A percentile compares a stretch with the other conserved stretches of the same genome.
These are phyloP conservation scores for Diacarnus erythraeanus DNA, from an alignment of 37 sponge, comb jelly and placozoan species.

Conservation along the genomic window DNA sequence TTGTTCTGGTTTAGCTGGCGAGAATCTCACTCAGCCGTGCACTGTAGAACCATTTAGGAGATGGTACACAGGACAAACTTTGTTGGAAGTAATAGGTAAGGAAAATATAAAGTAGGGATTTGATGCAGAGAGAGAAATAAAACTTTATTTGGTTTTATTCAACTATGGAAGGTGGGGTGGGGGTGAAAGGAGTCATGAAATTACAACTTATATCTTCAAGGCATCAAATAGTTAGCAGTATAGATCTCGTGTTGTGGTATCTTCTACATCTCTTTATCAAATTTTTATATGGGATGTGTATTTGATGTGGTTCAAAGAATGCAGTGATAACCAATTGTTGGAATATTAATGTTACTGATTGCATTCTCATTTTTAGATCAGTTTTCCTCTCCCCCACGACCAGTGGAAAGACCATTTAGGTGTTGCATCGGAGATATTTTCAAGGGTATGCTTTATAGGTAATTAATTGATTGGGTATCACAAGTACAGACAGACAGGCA, in stretches of 20 bases:
- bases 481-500: neutral
- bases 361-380: constrained; percentile 28
- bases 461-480: neutral
- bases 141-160: no score
- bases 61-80: constrained; percentile 89
- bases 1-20: constrained; percentile 92
- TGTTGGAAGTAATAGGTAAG: constrained; percentile 77
- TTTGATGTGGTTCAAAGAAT: no score
- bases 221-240: no score
- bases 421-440: constrained; percentile 71
- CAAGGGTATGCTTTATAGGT: constrained; percentile 70
- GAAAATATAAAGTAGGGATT: no score
- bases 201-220: no score
- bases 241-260: no score
- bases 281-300: no score
- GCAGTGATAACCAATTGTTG: no score
- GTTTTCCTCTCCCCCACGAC: constrained; percentile 67
- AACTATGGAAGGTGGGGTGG: no score
- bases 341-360: neutral
- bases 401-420: constrained; percentile 79
- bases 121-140: no score
- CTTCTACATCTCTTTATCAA: no score
- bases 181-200: no score
- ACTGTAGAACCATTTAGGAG: constrained; percentile 12
- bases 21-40: constrained; percentile 62